phyloP scores from a whole-genome alignment of 2,888 invertebrate genomes.

The Polydrusus cervinus region DNA sequence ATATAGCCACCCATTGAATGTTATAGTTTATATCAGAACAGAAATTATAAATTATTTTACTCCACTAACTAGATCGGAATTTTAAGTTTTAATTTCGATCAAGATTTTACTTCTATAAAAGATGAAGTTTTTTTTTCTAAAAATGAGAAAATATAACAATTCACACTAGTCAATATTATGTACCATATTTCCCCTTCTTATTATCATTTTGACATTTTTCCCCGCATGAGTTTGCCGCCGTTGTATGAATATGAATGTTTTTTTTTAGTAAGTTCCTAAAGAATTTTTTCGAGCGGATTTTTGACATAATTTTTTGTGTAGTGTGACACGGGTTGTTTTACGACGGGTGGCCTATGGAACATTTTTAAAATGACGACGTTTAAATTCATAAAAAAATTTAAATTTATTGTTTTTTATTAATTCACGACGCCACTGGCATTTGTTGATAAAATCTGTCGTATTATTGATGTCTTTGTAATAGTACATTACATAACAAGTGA shows the following conservation, averaged over 20 bases:
- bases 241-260: slow-evolving; percentile 33
- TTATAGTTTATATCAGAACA: too few relatives aligned
- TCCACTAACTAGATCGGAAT: too few relatives aligned
- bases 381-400: too few relatives aligned
- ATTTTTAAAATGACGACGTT: too few relatives aligned
- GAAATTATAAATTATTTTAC: too few relatives aligned
- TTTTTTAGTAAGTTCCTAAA: slow-evolving; percentile 34
- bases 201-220: neutral
- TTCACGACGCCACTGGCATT: too few relatives aligned
- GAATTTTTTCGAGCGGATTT: slow-evolving; percentile 25
- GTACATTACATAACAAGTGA: too few relatives aligned
- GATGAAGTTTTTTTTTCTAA: neutral
- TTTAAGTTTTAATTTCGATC: neutral
- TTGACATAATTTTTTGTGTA: slow-evolving; percentile 8
- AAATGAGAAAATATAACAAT: neutral
- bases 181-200: slow-evolving; percentile 15
- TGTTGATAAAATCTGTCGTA: too few relatives aligned
- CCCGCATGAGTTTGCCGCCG: neutral
- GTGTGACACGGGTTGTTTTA: neutral
- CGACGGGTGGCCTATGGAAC: neutral
- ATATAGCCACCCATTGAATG: too few relatives aligned
- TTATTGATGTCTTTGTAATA: too few relatives aligned
- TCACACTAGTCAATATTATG: slow-evolving; percentile 20
- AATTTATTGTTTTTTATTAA: too few relatives aligned
- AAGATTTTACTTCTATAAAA: neutral